phyloP scores from a whole-genome alignment of 2,797 vertebrate genomes.

The Momotus momota region DNA sequence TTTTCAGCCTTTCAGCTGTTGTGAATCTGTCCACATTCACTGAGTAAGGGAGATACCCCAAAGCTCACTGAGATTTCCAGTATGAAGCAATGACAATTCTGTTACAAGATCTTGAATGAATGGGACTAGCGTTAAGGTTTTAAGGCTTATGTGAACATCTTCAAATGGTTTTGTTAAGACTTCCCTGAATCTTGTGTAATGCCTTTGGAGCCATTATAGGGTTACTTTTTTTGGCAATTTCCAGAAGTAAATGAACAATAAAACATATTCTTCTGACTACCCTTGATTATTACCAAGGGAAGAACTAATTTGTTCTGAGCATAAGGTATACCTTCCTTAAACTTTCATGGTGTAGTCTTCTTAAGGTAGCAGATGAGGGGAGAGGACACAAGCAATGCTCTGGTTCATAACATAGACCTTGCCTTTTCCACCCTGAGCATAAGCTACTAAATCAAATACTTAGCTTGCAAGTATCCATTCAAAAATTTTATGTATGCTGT shows the following conservation, averaged over 20 bases:
- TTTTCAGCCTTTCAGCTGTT: not conserved
- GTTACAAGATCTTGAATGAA: not conserved
- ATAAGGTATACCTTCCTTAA: not conserved
- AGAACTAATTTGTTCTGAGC: not conserved
- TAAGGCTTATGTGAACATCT: not conserved
- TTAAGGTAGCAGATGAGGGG: not conserved
- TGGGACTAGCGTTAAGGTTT: not conserved
- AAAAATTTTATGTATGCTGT: not conserved
- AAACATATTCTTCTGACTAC: not conserved
- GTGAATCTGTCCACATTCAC: not conserved
- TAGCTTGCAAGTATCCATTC: not conserved
- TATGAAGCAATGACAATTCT: not conserved
- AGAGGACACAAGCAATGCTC: not conserved
- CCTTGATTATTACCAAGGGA: not conserved
- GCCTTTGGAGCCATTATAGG: not conserved
- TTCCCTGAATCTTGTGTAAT: not conserved
- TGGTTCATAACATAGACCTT: not conserved
- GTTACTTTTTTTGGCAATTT: not conserved
- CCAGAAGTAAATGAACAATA: not conserved
- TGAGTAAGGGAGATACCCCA: not conserved
- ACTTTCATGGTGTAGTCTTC: not conserved
- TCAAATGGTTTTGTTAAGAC: not conserved
- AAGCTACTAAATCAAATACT: not conserved
- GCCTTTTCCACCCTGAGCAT: not conserved
- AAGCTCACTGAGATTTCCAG: not conserved